phyloP scores from a whole-genome alignment of 2,113 vertebrate species.

The Azemiops feae region DNA sequence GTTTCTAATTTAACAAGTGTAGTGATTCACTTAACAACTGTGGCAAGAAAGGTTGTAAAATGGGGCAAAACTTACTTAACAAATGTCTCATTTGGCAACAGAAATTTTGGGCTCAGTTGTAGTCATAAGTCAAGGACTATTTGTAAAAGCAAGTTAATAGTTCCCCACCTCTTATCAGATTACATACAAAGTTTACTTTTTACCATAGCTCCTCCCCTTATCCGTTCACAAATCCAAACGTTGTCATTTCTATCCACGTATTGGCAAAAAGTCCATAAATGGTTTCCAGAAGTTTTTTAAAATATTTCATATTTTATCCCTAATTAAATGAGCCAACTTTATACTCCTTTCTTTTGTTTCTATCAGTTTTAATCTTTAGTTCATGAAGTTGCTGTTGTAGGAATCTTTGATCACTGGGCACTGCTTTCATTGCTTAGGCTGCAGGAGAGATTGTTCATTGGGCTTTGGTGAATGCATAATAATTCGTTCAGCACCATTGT shows the following conservation, averaged over 20 bases:
- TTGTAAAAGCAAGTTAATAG: background rate
- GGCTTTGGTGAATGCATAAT: background rate
- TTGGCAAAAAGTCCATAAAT: background rate
- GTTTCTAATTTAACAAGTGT: background rate
- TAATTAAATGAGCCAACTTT: background rate
- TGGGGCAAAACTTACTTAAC: background rate
- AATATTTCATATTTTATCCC: background rate
- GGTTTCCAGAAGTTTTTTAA: background rate
- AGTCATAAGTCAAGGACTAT: background rate
- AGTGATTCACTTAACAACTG: background rate
- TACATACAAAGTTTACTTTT: background rate
- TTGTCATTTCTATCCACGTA: background rate
- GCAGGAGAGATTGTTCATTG: background rate
- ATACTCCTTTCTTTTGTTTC: background rate
- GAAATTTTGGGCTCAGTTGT: background rate
- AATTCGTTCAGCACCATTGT: background rate
- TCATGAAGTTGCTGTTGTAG: background rate
- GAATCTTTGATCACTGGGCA: background rate
- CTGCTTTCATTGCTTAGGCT: background rate
- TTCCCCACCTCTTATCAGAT: background rate
- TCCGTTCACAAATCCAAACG: background rate
- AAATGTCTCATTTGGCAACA: background rate
- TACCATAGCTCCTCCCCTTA: background rate
- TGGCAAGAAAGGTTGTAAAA: background rate
- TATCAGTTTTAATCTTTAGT: background rate